Evolutionary conservation across 2,797 vertebrate genomes (phyloP).

Genomic region (Tarsius wallacei): DNA sequence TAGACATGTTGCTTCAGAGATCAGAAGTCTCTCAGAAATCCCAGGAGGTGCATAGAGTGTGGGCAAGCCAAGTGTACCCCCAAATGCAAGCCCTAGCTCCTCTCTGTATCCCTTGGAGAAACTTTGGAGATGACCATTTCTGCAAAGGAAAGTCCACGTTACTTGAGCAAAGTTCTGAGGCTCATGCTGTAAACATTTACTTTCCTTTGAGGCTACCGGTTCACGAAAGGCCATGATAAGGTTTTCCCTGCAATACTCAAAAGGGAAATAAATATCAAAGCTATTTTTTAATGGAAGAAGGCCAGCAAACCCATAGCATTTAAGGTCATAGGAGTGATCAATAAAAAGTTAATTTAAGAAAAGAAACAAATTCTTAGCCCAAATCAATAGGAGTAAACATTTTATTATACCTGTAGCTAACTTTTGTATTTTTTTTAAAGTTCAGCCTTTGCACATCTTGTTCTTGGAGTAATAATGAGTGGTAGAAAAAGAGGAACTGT

Average conservation of each 20-base stretch:
- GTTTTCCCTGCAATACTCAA: constrained; percentile 55
- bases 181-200: constrained; percentile 39
- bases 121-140: background rate
- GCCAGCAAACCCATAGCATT: constrained; percentile 75
- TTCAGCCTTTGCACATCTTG: constrained; percentile 76
- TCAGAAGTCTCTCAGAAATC: constrained; percentile 37
- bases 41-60: background rate
- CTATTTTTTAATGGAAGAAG: constrained; percentile 65
- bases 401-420: constrained; percentile 86
- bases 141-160: background rate
- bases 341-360: constrained; percentile 89
- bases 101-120: background rate
- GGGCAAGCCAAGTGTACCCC: background rate
- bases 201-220: constrained; percentile 59
- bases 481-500: constrained; percentile 68
- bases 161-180: constrained; percentile 8
- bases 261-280: constrained; percentile 78
- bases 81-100: background rate
- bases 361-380: constrained; percentile 88
- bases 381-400: constrained; percentile 85
- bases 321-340: constrained; percentile 86
- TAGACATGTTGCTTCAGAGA: background rate
- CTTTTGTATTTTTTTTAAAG: background rate
- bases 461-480: constrained; percentile 65
- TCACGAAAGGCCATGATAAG: constrained; percentile 64